phyloP scores from a whole-genome alignment of 2,797 vertebrate genomes.

The Xerus rutilus region DNA sequence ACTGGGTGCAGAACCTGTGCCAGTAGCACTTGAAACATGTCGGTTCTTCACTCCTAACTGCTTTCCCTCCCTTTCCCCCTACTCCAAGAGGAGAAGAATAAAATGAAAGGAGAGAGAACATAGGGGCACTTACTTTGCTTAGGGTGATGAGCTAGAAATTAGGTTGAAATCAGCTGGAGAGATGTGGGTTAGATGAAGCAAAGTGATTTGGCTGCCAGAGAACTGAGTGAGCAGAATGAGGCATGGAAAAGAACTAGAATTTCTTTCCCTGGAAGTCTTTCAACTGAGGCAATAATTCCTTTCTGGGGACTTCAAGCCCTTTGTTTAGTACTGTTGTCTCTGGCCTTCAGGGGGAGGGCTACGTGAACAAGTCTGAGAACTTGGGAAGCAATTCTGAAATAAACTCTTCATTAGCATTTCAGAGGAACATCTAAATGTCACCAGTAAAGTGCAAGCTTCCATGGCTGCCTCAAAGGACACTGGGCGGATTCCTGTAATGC shows the following conservation, averaged over 20 bases:
- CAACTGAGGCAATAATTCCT: slow-evolving; percentile 1
- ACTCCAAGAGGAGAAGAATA: background rate
- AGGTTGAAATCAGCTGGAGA: background rate
- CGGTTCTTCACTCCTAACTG: too few species aligned
- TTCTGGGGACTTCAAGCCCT: slow-evolving; percentile 41
- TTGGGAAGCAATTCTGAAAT: slow-evolving; percentile 60
- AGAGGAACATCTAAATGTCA: slow-evolving; percentile 64
- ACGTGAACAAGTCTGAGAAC: slow-evolving; percentile 63
- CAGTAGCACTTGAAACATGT: background rate
- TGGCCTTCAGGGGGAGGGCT: slow-evolving; percentile 51
- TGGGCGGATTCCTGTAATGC: slow-evolving; percentile 51
- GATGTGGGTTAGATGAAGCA: background rate
- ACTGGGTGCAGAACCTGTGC: fast-evolving
- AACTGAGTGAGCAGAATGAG: background rate
- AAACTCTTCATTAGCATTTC: slow-evolving; percentile 69
- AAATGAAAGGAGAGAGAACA: background rate
- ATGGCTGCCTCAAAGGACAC: slow-evolving; percentile 11
- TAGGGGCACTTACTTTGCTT: background rate
- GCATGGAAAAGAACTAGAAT: background rate
- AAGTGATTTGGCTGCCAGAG: background rate
- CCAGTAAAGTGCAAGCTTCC: slow-evolving; percentile 54
- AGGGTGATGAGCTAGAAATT: background rate
- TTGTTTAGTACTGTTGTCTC: slow-evolving; percentile 35
- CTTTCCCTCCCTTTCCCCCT: background rate
- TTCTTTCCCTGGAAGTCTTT: slow-evolving; percentile 28